Base-by-base conservation (phyloP, 2,888 invertebrate genomes). In the Bellardia bayeri region DNA sequence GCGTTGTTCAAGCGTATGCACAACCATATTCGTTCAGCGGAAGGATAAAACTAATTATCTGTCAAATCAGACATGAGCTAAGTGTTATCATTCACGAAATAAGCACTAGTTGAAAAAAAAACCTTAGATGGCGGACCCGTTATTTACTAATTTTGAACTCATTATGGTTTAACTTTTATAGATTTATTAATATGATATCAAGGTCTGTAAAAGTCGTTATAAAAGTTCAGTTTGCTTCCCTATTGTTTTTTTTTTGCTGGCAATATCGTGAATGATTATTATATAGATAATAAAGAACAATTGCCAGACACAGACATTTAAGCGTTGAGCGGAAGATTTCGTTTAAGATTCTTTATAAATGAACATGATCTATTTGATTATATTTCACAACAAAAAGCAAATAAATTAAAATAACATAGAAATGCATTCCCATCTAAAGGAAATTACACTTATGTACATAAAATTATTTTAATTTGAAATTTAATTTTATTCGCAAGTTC, bases 371-470 rank as follows among this genome's bases (percentile, higher is more conserved):
- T 68, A 13, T 49, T 49, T 51, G 30, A 68, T 56, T 78, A 56
- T 40, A 71, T 42, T 42, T 80, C 54, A 91, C 88, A 58, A 90
- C 91, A 23, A 89, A 90, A 1, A 89, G 91, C 2, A 91, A 91
- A 72, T 92, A 92, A 75, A 89, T 93, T 6, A 90, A 92, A 0
- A 87, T 91, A 37, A 91, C 90, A 87, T 91, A 91, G 11, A 88
- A 89, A 16, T 54, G 7, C 16, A 54, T n/a, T 54, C 8, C 6
- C 4, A 16, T 6, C 37, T 37, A 8, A 54, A 16, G 16, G 8
- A 54, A n/a, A 54, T 54, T n/a, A 54, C 54, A 54, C 8, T 16
- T 16, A 9, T 54, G 54, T 8, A 9, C 16, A 54, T 6, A 54
- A 54, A 54, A 23, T 3, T 2, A 45, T 45, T 45, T 45, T 13